Percentiles rank a stretch among this genome's conserved stretches.
These are phyloP conservation scores for Phycodurus eques DNA, from an alignment of 2,113 vertebrate species.

Conservation along the genomic window DNA sequence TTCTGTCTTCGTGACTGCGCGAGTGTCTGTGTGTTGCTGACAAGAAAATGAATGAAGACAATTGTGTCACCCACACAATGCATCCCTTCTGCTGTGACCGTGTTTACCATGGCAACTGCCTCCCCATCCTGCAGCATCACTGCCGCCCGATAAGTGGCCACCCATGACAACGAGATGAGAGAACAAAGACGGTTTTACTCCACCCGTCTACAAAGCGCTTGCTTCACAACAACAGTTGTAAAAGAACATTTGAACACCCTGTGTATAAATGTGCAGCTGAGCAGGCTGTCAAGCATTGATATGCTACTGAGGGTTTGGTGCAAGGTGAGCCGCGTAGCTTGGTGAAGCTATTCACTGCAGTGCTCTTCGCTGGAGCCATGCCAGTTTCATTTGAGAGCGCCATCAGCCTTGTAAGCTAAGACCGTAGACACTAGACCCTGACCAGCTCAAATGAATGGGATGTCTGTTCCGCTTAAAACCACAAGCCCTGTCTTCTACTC, in stretches of 20 bases:
- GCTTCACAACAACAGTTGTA: not conserved
- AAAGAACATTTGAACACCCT: not conserved
- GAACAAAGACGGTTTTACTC: conserved; percentile 14
- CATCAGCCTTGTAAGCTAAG: conserved; percentile 69
- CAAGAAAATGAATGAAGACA: conserved; percentile 31
- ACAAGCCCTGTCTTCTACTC: conserved; percentile 45
- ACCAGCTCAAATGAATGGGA: conserved; percentile 71
- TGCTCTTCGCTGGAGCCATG: conserved; percentile 56
- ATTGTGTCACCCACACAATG: conserved; percentile 38
- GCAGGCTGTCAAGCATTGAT: conserved; percentile 3
- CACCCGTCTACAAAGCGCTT: not conserved
- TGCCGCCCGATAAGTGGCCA: conserved; percentile 9
- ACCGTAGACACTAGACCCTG: conserved; percentile 68
- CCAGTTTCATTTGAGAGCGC: conserved; percentile 68
- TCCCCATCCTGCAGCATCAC: conserved; percentile 36
- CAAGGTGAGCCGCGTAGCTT: conserved; percentile 12
- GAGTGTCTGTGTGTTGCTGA: conserved; percentile 15
- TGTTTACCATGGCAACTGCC: conserved; percentile 51
- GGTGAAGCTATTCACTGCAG: conserved; percentile 39
- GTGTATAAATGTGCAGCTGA: conserved; percentile 27
- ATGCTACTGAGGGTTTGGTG: not conserved
- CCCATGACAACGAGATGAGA: conserved; percentile 14
- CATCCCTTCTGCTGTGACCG: conserved; percentile 27
- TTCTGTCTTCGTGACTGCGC: not conserved
- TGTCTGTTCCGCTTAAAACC: conserved; percentile 70